Conservation (phyloP, 2,113 vertebrate species). For the Chionis minor region DNA sequence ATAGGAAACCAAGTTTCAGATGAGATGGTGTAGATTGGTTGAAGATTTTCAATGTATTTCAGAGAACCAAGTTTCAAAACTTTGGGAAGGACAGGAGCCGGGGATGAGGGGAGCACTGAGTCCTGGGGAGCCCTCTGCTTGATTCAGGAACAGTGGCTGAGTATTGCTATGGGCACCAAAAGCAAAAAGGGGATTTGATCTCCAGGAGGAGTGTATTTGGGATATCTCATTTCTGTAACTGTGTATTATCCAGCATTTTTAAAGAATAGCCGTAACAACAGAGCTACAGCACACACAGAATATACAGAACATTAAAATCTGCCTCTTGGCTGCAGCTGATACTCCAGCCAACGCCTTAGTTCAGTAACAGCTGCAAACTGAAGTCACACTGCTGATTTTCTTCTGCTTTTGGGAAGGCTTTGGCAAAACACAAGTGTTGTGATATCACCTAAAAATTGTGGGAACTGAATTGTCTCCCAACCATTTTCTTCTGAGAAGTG, state of each 20-base stretch:
- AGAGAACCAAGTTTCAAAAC: neutral
- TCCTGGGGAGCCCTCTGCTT: neutral
- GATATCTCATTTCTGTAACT: neutral
- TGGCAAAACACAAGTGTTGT: neutral
- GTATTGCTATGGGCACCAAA: neutral
- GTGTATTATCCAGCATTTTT: neutral
- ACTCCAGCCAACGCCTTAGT: neutral
- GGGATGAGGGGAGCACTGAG: neutral
- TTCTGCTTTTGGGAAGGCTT: neutral
- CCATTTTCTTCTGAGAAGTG: neutral
- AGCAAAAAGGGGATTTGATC: neutral
- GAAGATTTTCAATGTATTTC: fast-evolving
- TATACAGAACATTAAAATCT: neutral
- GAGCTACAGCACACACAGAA: fast-evolving
- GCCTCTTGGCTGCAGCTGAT: neutral
- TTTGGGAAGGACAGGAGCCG: neutral
- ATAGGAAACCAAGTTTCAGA: neutral
- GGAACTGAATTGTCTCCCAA: neutral
- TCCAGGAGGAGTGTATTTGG: neutral
- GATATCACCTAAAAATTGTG: neutral
- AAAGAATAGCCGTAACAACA: neutral
- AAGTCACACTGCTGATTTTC: neutral
- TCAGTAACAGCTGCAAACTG: neutral
- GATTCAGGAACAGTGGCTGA: neutral
- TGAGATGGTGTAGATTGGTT: neutral